Conservation (phyloP, 2,888 invertebrate species). For the Cordilura impudica region DNA sequence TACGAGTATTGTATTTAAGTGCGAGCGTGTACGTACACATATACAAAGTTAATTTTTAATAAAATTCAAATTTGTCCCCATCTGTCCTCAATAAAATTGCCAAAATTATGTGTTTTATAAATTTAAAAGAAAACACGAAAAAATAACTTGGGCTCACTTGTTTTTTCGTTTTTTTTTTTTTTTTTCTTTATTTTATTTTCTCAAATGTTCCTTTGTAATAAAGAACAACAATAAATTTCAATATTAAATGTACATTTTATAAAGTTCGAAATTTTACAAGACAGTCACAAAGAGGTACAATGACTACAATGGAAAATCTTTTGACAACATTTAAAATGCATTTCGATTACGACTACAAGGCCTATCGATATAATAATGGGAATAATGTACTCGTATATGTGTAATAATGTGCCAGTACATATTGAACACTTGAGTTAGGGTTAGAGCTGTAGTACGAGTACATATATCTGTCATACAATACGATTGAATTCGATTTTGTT, state of each 20-base stretch:
- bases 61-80: conserved; percentile 59
- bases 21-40: no score
- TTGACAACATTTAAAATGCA: conserved; percentile 76
- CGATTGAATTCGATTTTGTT: conserved; percentile 65
- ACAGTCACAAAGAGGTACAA: not conserved
- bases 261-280: conserved; percentile 61
- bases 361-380: conserved; percentile 68
- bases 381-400: conserved; percentile 40
- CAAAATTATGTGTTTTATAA: conserved; percentile 62
- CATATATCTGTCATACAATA: conserved; percentile 23
- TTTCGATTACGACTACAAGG: conserved; percentile 74
- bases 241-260: conserved; percentile 63
- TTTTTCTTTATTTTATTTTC: not conserved
- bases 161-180: not conserved
- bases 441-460: not conserved
- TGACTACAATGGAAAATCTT: conserved; percentile 64
- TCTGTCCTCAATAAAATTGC: conserved; percentile 48
- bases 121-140: conserved; percentile 45
- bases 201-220: conserved; percentile 11
- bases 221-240: conserved; percentile 55
- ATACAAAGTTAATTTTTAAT: conserved; percentile 31
- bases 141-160: conserved; percentile 1
- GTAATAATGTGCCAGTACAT: conserved; percentile 39
- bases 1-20: no score
- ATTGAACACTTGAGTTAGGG: conserved; percentile 10